Conservation (phyloP, 1,140 invertebrate genomes). For the Micrasema minimum region DNA sequence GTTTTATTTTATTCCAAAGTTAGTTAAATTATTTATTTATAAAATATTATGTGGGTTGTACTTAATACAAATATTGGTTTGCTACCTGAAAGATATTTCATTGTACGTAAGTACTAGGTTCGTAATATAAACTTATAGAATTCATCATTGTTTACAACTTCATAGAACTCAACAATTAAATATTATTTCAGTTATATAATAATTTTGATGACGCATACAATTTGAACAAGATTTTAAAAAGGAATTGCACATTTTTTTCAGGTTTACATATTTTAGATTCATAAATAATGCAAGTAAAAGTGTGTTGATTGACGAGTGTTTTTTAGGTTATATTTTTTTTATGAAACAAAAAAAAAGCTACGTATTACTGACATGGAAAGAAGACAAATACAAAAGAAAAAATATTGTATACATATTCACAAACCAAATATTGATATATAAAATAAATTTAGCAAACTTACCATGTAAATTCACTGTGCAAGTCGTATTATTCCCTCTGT, state of each 20-base stretch:
- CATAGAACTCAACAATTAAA: too few species aligned
- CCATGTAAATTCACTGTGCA: slow-evolving; percentile 94
- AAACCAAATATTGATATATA: neutral
- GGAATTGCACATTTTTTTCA: neutral
- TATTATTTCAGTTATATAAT: too few species aligned
- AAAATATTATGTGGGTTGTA: too few species aligned
- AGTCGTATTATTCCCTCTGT: slow-evolving; percentile 94
- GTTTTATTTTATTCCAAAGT: too few species aligned
- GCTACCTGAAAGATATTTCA: too few species aligned
- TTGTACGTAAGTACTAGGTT: too few species aligned
- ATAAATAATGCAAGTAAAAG: slow-evolving; percentile 31
- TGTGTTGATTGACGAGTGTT: slow-evolving; percentile 42
- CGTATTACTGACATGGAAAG: slow-evolving; percentile 25
- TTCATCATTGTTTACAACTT: too few species aligned
- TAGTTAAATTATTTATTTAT: too few species aligned
- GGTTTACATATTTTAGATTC: neutral
- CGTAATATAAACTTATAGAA: too few species aligned
- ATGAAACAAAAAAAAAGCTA: slow-evolving; percentile 47
- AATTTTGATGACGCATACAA: too few species aligned
- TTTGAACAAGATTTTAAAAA: too few species aligned
- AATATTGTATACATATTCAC: neutral
- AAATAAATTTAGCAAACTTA: slow-evolving; percentile 66
- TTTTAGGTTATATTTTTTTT: slow-evolving; percentile 55
- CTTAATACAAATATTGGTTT: too few species aligned
- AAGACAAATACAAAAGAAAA: slow-evolving; percentile 4